Evolutionary conservation across 2,888 invertebrate genomes (phyloP), one percentile per base, ranked within the genome.

Genomic region (Spilarctia lutea): DNA sequence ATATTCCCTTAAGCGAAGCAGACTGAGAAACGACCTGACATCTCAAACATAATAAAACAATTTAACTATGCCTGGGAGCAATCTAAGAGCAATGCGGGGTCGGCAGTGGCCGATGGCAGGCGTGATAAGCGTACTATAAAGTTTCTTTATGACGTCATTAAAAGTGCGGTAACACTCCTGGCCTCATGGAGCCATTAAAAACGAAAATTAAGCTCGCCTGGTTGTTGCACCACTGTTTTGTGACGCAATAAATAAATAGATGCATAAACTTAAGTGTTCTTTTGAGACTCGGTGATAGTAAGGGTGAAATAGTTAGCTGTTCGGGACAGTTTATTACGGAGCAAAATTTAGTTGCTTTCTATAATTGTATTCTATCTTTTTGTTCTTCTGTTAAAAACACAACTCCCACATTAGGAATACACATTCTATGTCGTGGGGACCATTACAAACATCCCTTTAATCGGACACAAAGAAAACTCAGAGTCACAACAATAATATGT

Each of bases 111-210:
- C 77, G 72, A 77, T 79, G 82, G 78, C 75, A 45, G 78, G 68
- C 68, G 85, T 85, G 91, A 90, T 91, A 90, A 89, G 82, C 81
- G 80, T 42, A 83, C 87, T 78, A 80, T 88, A 89, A 86, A 86
- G 73, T 80, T 81, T 78, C 74, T 88, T 88, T 88, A 89, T 83
- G 83, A 73, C 73, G 60, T 73, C 85, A 83, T 86, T 88, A 88
- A 87, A 83, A 83, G 73, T 74, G 74, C 66, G 68, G 60, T 65
- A 74, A 68, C 69, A 35, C 70, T 66, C 45, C 45, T 70, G 45
- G 72, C 33, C 72, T 71, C 67, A 18, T 11, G 65, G 63, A 39
- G 67, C 65, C 65, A 70, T 73, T 73, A 75, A 35, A 67, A 27
- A 27, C 30, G 60, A 76, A 74, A 75, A 72, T 82, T 71, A 74